A percentile compares a stretch with the other conserved stretches of the same genome.
Conservation (phyloP, 2,888 invertebrate genomes). For the Empis stercorea region DNA sequence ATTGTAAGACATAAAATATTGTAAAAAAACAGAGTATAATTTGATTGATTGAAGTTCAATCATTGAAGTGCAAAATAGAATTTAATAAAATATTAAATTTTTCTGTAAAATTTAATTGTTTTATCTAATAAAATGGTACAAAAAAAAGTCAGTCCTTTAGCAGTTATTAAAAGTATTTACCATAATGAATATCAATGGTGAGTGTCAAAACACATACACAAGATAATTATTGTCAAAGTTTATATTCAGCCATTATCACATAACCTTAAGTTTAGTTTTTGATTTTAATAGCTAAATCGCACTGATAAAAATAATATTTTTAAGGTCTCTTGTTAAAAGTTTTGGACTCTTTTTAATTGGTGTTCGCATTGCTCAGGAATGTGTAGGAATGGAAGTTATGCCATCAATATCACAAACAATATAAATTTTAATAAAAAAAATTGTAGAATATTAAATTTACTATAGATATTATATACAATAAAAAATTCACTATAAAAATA, state of each 20-base stretch:
- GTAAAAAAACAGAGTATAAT: too few relatives aligned
- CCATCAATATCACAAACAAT: slow-evolving; percentile 25
- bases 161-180: slow-evolving; percentile 51
- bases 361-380: slow-evolving; percentile 65
- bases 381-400: slow-evolving; percentile 61
- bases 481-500: background rate
- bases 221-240: too few relatives aligned
- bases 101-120: too few relatives aligned
- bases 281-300: background rate
- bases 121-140: slow-evolving; percentile 42
- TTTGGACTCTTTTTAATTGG: slow-evolving; percentile 65
- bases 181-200: slow-evolving; percentile 69
- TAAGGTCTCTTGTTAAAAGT: slow-evolving; percentile 65
- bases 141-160: slow-evolving; percentile 39
- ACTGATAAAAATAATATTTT: slow-evolving; percentile 3
- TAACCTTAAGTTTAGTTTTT: slow-evolving; percentile 1
- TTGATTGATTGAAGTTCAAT: too few relatives aligned
- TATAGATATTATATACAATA: background rate
- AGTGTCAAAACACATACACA: slow-evolving; percentile 28
- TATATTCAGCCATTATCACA: too few relatives aligned
- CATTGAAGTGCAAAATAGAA: too few relatives aligned
- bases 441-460: background rate
- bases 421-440: background rate
- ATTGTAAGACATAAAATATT: too few relatives aligned
- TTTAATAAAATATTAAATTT: too few relatives aligned